Evolutionary conservation across 2,797 vertebrate species (phyloP).

Genomic region (Percopsis omiscomaycus): DNA sequence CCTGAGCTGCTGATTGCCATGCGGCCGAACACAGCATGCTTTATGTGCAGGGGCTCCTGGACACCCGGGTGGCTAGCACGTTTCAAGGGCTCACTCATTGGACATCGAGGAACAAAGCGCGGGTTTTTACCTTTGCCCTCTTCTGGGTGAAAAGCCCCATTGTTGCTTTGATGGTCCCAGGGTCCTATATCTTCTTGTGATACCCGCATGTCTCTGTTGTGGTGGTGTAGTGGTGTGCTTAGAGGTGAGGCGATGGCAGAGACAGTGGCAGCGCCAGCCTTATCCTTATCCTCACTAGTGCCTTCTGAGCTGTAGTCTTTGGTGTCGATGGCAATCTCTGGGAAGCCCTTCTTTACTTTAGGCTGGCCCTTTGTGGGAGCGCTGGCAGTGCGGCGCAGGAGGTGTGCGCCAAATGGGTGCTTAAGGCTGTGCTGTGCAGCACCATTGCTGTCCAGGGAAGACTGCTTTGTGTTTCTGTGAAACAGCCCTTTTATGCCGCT

Average conservation of each 20-base stretch:
- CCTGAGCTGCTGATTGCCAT: constrained; percentile 84
- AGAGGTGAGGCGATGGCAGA: constrained; percentile 37
- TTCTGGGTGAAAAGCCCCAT: constrained; percentile 75
- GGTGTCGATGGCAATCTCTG: constrained; percentile 85
- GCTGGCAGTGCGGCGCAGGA: constrained; percentile 93
- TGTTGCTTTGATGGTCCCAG: constrained; percentile 73
- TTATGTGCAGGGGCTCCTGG: constrained; percentile 71
- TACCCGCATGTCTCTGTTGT: constrained; percentile 48
- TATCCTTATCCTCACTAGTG: constrained; percentile 79
- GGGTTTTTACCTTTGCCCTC: constrained; percentile 91
- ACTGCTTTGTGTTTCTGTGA: constrained; percentile 97
- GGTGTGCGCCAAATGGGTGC: constrained; percentile 91
- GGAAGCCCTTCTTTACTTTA: constrained; percentile 87
- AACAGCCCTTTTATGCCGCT: constrained; percentile 98
- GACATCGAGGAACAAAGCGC: constrained; percentile 55
- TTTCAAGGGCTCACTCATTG: constrained; percentile 82
- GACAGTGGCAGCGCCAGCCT: constrained; percentile 61
- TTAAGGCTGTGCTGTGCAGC: constrained; percentile 90
- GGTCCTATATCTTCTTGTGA: constrained; percentile 55
- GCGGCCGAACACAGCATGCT: constrained; percentile 80
- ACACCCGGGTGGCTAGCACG: constrained; percentile 74
- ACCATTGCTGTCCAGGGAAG: constrained; percentile 99
- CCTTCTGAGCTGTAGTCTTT: constrained; percentile 88
- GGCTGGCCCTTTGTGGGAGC: constrained; percentile 95
- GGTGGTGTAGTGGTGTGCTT: constrained; percentile 42